Conservation (phyloP, 2,888 invertebrate species). For the Penaeus monodon region DNA sequence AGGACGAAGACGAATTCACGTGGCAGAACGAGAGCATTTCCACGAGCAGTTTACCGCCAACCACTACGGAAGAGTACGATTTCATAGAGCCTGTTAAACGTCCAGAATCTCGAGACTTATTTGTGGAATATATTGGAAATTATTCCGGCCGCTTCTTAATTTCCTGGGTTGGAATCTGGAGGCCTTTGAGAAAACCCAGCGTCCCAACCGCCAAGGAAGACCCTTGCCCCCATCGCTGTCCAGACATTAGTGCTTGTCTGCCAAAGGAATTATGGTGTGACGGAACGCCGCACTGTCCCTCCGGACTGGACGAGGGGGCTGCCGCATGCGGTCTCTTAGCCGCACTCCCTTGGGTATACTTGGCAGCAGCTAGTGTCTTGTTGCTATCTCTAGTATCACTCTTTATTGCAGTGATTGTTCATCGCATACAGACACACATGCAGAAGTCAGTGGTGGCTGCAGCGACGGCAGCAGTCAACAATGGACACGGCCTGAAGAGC, state of each 20-base stretch:
- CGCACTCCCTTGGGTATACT: slow-evolving; percentile 61
- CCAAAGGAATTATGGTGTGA: slow-evolving; percentile 85
- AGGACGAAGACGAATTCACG: not conserved
- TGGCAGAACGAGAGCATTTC: slow-evolving; percentile 5
- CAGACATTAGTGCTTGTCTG: slow-evolving; percentile 74
- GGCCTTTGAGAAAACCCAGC: slow-evolving; percentile 69
- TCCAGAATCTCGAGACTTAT: slow-evolving; percentile 77
- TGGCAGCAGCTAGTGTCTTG: slow-evolving; percentile 49
- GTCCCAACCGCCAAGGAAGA: slow-evolving; percentile 64
- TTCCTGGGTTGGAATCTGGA: slow-evolving; percentile 82
- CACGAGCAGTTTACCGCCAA: not conserved
- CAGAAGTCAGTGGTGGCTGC: slow-evolving; percentile 53
- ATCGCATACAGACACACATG: slow-evolving; percentile 32
- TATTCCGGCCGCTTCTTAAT: slow-evolving; percentile 83
- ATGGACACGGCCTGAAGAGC: slow-evolving; percentile 60
- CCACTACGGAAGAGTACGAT: not conserved
- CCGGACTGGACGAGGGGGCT: slow-evolving; percentile 85
- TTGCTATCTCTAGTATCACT: slow-evolving; percentile 55
- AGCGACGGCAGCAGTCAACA: slow-evolving; percentile 57
- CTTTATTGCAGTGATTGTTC: slow-evolving; percentile 60
- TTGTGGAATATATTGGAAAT: slow-evolving; percentile 81
- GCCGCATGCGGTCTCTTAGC: slow-evolving; percentile 66
- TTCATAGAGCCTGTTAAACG: not conserved
- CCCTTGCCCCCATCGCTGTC: slow-evolving; percentile 59
- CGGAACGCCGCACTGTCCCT: slow-evolving; percentile 83